Conservation (phyloP, 2,888 invertebrate genomes). For the Lasioglossum lativentre region DNA sequence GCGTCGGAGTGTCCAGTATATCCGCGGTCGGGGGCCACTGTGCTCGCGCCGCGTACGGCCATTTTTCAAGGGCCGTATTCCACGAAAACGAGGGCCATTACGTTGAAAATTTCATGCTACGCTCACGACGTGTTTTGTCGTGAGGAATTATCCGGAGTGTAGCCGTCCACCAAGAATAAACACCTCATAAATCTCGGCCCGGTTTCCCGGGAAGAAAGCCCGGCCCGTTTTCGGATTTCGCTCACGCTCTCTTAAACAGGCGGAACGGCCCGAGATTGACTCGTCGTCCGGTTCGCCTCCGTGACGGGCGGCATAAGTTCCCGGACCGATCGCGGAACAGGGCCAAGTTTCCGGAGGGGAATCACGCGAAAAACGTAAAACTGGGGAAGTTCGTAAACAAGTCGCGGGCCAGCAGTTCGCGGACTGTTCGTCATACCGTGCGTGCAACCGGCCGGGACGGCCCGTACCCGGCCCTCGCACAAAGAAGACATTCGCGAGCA, state of each 20-base stretch:
- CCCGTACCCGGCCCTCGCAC: neutral
- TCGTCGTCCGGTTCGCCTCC: neutral
- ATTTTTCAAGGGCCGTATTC: neutral
- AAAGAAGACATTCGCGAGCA: constrained; percentile 54
- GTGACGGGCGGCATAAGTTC: neutral
- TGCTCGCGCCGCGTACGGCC: neutral
- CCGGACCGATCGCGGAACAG: neutral
- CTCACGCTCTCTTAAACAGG: neutral
- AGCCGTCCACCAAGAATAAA: neutral
- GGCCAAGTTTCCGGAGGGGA: constrained; percentile 11
- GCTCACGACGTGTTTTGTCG: constrained; percentile 28
- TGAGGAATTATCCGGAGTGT: neutral
- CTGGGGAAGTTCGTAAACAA: constrained; percentile 43
- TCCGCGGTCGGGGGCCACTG: neutral
- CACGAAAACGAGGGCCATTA: neutral
- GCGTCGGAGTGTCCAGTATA: neutral
- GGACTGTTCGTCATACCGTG: constrained; percentile 42
- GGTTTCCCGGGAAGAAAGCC: neutral
- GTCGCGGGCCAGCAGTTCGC: constrained; percentile 29
- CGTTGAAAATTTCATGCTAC: neutral
- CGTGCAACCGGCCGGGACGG: neutral
- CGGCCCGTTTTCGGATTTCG: neutral
- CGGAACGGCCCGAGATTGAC: constrained; percentile 21
- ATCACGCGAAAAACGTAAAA: constrained; percentile 24
- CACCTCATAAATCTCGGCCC: neutral